Conservation (phyloP, 2,797 vertebrate genomes). For the Erithacus rubecula region DNA sequence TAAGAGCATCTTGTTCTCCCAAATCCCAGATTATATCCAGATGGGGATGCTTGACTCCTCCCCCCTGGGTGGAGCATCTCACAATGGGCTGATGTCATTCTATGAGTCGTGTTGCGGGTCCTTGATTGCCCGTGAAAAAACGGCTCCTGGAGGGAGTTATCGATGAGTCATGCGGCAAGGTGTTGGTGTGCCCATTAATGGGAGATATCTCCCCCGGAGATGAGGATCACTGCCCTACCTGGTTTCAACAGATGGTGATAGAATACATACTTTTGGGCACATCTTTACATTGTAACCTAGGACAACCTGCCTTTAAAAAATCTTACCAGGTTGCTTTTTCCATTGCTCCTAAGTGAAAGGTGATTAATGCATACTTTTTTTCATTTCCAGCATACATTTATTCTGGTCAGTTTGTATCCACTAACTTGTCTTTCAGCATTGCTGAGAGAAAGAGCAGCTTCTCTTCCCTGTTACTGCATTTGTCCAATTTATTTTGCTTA, state of each 20-base stretch:
- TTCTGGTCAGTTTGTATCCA: background rate
- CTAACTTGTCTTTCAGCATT: background rate
- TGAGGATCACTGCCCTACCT: no score
- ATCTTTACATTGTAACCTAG: background rate
- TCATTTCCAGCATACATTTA: background rate
- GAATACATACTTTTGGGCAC: background rate
- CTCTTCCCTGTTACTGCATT: background rate
- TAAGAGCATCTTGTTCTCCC: no score
- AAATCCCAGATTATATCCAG: no score
- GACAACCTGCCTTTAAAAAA: background rate
- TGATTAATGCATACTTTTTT: background rate
- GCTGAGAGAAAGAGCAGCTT: background rate
- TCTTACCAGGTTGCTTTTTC: background rate
- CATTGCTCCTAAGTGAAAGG: background rate
- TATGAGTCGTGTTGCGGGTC: no score
- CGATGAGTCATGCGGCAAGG: no score
- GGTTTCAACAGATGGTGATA: background rate
- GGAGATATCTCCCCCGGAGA: no score
- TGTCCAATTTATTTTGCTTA: background rate
- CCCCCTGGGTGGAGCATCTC: no score
- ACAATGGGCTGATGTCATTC: no score
- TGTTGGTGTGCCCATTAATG: no score
- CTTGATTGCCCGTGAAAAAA: no score
- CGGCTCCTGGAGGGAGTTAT: no score
- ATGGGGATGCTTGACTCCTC: no score